Percentiles rank a stretch among this genome's conserved stretches.
Conservation (phyloP, 2,113 vertebrate genomes). For the Zootoca vivipara region DNA sequence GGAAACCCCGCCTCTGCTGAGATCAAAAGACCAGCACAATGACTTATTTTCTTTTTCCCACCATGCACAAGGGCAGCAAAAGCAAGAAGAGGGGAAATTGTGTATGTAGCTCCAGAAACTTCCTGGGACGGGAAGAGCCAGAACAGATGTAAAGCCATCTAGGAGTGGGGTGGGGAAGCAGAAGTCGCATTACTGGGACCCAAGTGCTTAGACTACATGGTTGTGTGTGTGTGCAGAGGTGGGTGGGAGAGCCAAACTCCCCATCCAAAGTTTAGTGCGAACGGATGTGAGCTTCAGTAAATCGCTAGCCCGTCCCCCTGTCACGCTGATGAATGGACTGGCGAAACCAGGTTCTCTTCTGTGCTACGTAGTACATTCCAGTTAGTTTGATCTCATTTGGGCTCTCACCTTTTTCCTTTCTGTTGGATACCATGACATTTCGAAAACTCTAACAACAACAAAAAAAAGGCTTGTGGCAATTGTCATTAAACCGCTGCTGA, state of each 20-base stretch:
- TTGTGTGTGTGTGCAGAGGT: conserved; percentile 9
- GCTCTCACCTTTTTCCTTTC: conserved; percentile 52
- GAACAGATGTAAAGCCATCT: conserved; percentile 53
- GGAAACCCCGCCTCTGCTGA: conserved; percentile 50
- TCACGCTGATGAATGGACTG: conserved; percentile 52
- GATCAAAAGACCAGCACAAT: conserved; percentile 73
- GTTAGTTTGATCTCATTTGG: conserved; percentile 57
- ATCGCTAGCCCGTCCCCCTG: conserved; percentile 54
- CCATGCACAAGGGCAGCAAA: conserved; percentile 64
- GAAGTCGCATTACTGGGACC: conserved; percentile 48
- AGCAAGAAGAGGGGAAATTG: conserved; percentile 56
- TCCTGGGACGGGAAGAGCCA: conserved; percentile 42
- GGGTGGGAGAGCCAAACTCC: neutral
- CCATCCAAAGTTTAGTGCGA: conserved; percentile 49
- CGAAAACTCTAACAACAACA: conserved; percentile 62
- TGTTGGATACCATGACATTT: conserved; percentile 78
- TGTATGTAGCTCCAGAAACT: conserved; percentile 53
- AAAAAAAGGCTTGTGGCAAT: conserved; percentile 56
- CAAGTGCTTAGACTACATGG: conserved; percentile 24
- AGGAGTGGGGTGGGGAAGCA: conserved; percentile 47
- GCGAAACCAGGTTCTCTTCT: conserved; percentile 50
- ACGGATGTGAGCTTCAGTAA: conserved; percentile 58
- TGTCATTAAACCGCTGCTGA: conserved; percentile 53
- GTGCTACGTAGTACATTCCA: conserved; percentile 75
- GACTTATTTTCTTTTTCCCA: conserved; percentile 36